phyloP scores from a whole-genome alignment of 2,797 vertebrate genomes.

The Brotula barbata region DNA sequence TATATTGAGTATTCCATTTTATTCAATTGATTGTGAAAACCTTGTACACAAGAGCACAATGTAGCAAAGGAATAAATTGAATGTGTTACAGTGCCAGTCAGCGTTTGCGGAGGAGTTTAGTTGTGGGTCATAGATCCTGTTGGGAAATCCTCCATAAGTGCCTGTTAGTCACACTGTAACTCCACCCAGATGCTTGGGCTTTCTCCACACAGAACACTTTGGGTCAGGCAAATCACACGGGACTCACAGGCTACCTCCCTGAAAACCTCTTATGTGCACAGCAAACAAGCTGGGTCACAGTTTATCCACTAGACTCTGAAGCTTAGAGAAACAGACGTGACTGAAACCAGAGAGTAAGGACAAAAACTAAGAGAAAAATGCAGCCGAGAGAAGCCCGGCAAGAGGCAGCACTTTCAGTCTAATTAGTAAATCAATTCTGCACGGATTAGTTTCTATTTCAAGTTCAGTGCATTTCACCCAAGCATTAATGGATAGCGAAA shows the following conservation, averaged over 20 bases:
- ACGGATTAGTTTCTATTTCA: slow-evolving; percentile 37
- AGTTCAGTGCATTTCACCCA: slow-evolving; percentile 27
- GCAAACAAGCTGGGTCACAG: slow-evolving; percentile 39
- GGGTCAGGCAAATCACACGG: slow-evolving; percentile 26
- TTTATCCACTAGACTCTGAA: slow-evolving; percentile 16
- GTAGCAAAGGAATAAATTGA: slow-evolving; percentile 58
- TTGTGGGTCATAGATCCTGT: slow-evolving; percentile 35
- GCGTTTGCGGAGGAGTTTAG: slow-evolving; percentile 28
- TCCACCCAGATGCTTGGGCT: slow-evolving; percentile 30
- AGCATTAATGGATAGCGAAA: neutral
- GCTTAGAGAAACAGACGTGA: neutral
- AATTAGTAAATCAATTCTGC: slow-evolving; percentile 47
- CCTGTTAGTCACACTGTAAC: slow-evolving; percentile 41
- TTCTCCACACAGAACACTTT: slow-evolving; percentile 21
- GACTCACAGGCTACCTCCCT: slow-evolving; percentile 15
- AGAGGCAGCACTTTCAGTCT: slow-evolving; percentile 13
- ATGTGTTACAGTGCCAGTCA: slow-evolving; percentile 43
- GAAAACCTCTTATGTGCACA: slow-evolving; percentile 23
- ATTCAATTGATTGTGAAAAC: no score
- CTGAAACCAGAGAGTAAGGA: slow-evolving; percentile 17
- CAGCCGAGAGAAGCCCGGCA: neutral
- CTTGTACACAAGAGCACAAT: slow-evolving; percentile 33
- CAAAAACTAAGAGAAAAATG: neutral
- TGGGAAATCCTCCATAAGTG: slow-evolving; percentile 53
- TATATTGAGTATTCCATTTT: no score